These are phyloP conservation scores for Percopsis omiscomaycus DNA, from an alignment of 2,797 vertebrate species.

Conservation along the genomic window DNA sequence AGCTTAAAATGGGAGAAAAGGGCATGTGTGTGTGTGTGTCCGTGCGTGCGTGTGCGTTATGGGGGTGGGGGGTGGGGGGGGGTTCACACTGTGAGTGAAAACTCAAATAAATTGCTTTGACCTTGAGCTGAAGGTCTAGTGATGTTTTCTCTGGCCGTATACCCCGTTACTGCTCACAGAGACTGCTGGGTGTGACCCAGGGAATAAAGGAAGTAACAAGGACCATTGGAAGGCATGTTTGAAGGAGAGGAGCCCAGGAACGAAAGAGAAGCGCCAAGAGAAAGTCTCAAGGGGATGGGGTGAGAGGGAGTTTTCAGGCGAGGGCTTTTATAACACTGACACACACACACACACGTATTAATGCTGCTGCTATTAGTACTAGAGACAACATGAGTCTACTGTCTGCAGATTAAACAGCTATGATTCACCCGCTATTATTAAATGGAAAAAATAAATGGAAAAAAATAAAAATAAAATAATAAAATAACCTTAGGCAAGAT, in stretches of 20 bases:
- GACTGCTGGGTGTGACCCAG: conserved; percentile 57
- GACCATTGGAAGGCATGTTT: conserved; percentile 1
- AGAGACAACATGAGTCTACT: too few relatives aligned
- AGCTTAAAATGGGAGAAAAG: conserved; percentile 20
- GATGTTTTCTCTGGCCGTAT: conserved; percentile 57
- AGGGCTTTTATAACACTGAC: neutral
- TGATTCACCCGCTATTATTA: too few relatives aligned
- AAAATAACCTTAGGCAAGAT: too few relatives aligned
- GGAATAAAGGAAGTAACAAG: conserved; percentile 20
- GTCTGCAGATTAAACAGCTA: too few relatives aligned
- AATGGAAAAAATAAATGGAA: too few relatives aligned
- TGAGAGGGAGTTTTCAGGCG: conserved; percentile 23
- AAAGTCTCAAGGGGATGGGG: too few relatives aligned
- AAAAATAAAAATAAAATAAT: too few relatives aligned
- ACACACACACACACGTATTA: conserved; percentile 3
- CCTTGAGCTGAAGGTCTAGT: conserved; percentile 55
- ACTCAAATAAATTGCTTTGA: conserved; percentile 72
- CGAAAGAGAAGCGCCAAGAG: neutral
- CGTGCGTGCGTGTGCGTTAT: neutral
- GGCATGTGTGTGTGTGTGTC: neutral
- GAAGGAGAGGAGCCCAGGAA: conserved; percentile 7
- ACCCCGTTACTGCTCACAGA: conserved; percentile 25
- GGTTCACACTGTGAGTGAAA: conserved; percentile 55
- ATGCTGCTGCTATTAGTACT: neutral
- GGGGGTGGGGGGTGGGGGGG: conserved; percentile 25